Evolutionary conservation across 2,888 invertebrate species (phyloP).

Genomic region (Capitulum mitella): DNA sequence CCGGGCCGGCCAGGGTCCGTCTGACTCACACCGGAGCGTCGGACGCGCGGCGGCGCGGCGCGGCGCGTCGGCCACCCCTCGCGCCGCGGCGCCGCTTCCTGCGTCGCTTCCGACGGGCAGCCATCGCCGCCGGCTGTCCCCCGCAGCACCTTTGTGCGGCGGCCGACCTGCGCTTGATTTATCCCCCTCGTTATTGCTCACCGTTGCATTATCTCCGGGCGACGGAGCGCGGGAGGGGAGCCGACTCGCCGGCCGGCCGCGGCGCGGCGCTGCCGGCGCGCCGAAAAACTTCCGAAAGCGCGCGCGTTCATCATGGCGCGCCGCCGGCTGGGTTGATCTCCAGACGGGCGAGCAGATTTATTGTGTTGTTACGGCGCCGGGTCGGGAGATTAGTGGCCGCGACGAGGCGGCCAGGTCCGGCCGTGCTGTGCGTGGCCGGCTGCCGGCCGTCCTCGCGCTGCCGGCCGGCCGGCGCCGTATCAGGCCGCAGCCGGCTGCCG

Average conservation of each 20-base stretch:
- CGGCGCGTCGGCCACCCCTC: neutral
- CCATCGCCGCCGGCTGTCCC: neutral
- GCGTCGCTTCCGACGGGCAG: constrained; percentile 6
- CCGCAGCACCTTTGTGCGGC: constrained; percentile 6
- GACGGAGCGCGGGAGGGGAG: neutral
- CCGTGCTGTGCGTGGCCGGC: neutral
- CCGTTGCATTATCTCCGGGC: constrained; percentile 19
- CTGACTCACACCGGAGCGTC: too few species aligned
- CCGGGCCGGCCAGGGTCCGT: neutral
- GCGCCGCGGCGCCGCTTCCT: constrained; percentile 1
- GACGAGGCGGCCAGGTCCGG: constrained; percentile 12
- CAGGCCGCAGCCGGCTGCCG: neutral
- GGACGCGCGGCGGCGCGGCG: too few species aligned
- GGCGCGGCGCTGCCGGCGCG: neutral
- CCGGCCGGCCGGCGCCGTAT: too few species aligned
- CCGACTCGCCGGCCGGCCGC: neutral
- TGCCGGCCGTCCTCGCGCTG: too few species aligned
- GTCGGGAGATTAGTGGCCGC: constrained; percentile 4
- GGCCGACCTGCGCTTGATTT: constrained; percentile 22
- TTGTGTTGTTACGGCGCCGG: constrained; percentile 11
- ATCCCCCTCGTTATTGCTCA: constrained; percentile 21
- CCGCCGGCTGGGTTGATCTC: neutral
- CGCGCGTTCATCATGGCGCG: constrained; percentile 17
- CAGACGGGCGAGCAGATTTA: neutral
- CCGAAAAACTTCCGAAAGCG: neutral